Conservation (phyloP, 2,113 vertebrate species). For the Clarias magur region DNA sequence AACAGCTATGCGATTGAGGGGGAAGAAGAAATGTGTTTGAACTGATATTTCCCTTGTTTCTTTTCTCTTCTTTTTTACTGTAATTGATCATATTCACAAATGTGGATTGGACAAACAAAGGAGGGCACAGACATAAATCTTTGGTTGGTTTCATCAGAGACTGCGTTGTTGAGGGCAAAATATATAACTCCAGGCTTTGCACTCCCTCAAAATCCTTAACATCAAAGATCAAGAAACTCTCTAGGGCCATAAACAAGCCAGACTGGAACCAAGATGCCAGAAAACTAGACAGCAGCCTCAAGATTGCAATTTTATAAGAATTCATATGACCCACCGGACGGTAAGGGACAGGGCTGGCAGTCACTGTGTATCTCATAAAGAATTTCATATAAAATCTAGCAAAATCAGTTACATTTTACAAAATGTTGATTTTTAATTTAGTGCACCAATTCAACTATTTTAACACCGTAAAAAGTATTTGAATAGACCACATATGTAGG, state of each 20-base stretch:
- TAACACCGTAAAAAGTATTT: not conserved
- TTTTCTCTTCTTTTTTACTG: slow-evolving; percentile 14
- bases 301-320: not conserved
- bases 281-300: not conserved
- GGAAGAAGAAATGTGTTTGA: not conserved
- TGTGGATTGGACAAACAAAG: slow-evolving; percentile 14
- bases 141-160: slow-evolving; percentile 34
- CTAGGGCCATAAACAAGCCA: slow-evolving; percentile 24
- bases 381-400: not conserved
- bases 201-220: slow-evolving; percentile 26
- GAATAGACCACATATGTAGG: not conserved
- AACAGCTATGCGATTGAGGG: slow-evolving; percentile 3
- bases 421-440: not conserved
- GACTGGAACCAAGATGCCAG: not conserved
- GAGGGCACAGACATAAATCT: not conserved
- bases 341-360: not conserved
- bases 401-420: not conserved
- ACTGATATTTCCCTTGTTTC: not conserved
- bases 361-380: not conserved
- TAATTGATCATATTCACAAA: slow-evolving; percentile 34
- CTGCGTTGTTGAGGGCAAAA: slow-evolving; percentile 13
- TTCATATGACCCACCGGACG: not conserved
- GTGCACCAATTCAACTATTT: not conserved
- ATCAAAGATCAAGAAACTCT: slow-evolving; percentile 45
- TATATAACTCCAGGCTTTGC: slow-evolving; percentile 12